Evolutionary conservation across 2,113 vertebrate genomes (phyloP).

Genomic region (Psittacula cyanocephala): DNA sequence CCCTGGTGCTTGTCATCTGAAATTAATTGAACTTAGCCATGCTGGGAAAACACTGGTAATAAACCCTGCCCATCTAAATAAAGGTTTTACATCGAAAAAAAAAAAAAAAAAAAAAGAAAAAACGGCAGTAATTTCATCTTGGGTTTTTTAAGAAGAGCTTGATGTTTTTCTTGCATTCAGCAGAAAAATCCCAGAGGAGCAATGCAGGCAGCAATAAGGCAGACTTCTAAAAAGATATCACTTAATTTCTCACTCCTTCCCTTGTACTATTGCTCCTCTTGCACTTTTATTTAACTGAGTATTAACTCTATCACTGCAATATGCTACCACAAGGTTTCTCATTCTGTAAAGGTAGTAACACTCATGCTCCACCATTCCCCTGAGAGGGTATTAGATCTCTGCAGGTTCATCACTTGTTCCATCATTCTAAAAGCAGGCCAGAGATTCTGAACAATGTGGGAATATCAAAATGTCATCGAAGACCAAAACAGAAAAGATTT

Average conservation of each 20-base stretch:
- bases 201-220: constrained; percentile 75
- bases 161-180: constrained; percentile 73
- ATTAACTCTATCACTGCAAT: constrained; percentile 64
- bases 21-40: constrained; percentile 77
- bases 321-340: not conserved
- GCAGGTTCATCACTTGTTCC: not conserved
- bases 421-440: not conserved
- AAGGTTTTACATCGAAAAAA: constrained; percentile 67
- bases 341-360: not conserved
- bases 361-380: not conserved
- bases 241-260: constrained; percentile 75
- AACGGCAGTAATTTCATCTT: constrained; percentile 73
- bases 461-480: not conserved
- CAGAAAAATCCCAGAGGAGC: constrained; percentile 76
- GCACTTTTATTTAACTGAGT: constrained; percentile 56
- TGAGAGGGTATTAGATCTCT: not conserved
- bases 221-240: constrained; percentile 74
- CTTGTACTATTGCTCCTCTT: constrained; percentile 62
- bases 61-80: constrained; percentile 77
- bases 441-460: not conserved
- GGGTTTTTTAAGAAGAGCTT: constrained; percentile 75
- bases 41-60: constrained; percentile 73
- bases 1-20: constrained; percentile 70
- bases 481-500: not conserved
- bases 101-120: constrained; percentile 57